Percentiles rank a stretch among this genome's conserved stretches.
phyloP scores from a whole-genome alignment of 2,888 invertebrate species.

The Coremacera marginata region DNA sequence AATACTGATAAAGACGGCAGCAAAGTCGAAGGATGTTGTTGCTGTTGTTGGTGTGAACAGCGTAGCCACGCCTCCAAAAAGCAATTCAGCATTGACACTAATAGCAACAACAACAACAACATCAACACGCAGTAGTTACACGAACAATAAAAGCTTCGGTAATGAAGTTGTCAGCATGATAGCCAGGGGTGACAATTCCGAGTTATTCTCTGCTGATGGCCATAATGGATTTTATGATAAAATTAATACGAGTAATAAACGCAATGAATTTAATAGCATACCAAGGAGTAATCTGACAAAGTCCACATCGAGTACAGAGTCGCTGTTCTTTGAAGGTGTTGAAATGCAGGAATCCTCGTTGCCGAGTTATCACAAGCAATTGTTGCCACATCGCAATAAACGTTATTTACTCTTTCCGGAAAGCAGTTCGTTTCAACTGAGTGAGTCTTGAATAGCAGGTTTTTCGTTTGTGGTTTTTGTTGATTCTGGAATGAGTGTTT shows the following conservation, averaged over 20 bases:
- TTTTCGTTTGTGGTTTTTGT: not conserved
- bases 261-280: conserved; percentile 43
- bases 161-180: not conserved
- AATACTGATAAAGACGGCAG: not conserved
- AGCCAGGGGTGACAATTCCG: not conserved
- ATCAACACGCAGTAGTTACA: conserved; percentile 53
- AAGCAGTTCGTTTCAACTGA: conserved; percentile 69
- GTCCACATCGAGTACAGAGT: conserved; percentile 27
- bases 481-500: not conserved
- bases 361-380: conserved; percentile 32
- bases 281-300: conserved; percentile 24
- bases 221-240: conserved; percentile 46
- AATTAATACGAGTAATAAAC: conserved; percentile 50
- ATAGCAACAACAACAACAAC: conserved; percentile 51
- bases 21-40: not conserved
- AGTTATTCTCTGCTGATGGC: conserved; percentile 3
- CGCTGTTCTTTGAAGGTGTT: conserved; percentile 42
- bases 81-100: conserved; percentile 45
- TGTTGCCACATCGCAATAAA: conserved; percentile 66
- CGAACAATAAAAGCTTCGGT: conserved; percentile 19
- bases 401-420: conserved; percentile 71
- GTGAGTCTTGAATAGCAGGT: conserved; percentile 47
- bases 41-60: not conserved
- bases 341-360: conserved; percentile 38
- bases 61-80: conserved; percentile 35